Evolutionary conservation across 2,797 vertebrate genomes (phyloP), one percentile per base, ranked within the genome.

Genomic region (Diceros bicornis): DNA sequence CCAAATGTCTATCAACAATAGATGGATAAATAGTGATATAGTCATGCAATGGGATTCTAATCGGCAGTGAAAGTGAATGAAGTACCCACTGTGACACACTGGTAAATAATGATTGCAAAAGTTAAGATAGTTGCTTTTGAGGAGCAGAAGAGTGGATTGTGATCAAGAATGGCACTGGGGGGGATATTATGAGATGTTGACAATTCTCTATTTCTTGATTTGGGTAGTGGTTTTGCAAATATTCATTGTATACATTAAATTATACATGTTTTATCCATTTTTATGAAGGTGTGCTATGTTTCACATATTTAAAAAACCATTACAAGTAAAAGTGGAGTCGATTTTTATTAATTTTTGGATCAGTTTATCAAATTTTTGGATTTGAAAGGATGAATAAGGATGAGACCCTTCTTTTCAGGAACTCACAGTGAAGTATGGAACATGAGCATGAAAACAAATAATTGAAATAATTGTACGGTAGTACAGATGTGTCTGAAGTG

Each of bases 231-330:
- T 83, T 95, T 44, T 20, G 16, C 59, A 82, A 14, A 23, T 95
- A 32, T 68, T 85, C 69, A 78, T 25, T 77, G 3, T 75, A 64
- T 81, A 86, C 47, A n/a, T 92, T 57, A 89, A 57, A 57, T 90
- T 66, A 64, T 7, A 29, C 17, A 71, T 59, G 17, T 55, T 61
- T 87, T 91, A 64, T 71, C 37, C 21, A 83, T 75, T 87, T 88
- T 90, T 90, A 85, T 93, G 69, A 93, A 64, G 55, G 21, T 71
- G 17, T 57, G 18, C 25, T 88, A 3, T 92, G 55, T 90, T 95
- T 82, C 44, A 84, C 32, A 29, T 57, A 75, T 82, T 82, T 81
- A 41, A 90, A 92, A 89, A 87, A n/a, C 6, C 13, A 57, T 81
- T 91, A 23, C 37, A 91, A 71, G 66, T 84, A 72, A 89, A 88